These are phyloP conservation scores for Acomys russatus DNA, from an alignment of 2,797 vertebrate species.

Conservation along the genomic window DNA sequence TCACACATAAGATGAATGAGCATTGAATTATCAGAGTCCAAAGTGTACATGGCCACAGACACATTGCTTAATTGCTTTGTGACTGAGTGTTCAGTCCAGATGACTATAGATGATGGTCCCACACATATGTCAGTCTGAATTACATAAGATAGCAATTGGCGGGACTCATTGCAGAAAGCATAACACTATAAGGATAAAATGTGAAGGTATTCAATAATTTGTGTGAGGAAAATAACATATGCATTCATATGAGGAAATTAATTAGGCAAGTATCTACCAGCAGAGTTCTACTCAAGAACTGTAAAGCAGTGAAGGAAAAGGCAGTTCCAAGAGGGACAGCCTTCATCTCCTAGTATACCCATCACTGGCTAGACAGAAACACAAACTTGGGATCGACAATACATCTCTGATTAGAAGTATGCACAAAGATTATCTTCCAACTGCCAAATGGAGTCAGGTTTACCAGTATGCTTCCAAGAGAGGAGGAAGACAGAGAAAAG, in stretches of 20 bases:
- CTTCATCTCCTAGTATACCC: background rate
- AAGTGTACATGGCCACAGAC: background rate
- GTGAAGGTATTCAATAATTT: background rate
- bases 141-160: background rate
- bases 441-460: background rate
- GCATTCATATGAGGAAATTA: background rate
- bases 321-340: background rate
- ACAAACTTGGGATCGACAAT: background rate
- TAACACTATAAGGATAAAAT: background rate
- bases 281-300: background rate
- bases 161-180: background rate
- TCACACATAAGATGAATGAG: background rate
- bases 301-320: background rate
- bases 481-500: background rate
- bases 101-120: background rate
- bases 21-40: background rate
- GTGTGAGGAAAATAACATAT: conserved; percentile 4
- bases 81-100: background rate
- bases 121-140: background rate
- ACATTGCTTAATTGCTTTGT: background rate
- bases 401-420: background rate
- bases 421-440: background rate
- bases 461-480: background rate
- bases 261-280: background rate
- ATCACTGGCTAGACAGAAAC: conserved; percentile 1